Evolutionary conservation across 2,888 invertebrate species (phyloP).

Genomic region (Zelleria hepariella): DNA sequence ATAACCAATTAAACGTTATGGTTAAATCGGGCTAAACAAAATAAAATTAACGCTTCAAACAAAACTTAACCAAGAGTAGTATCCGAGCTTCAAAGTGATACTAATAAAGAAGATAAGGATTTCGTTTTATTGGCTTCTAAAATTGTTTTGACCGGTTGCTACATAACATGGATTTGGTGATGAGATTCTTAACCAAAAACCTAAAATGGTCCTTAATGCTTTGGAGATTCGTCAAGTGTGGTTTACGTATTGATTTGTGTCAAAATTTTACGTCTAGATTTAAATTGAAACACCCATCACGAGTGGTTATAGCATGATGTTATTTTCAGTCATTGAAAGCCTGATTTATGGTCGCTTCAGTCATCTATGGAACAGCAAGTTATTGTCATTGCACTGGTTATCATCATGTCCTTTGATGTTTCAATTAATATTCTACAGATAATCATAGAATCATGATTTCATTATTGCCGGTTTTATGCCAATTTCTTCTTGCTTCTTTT

Average conservation of each 20-base stretch:
- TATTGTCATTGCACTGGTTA: not conserved
- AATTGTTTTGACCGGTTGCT: conserved; percentile 35
- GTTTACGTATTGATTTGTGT: not conserved
- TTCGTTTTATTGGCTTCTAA: conserved; percentile 29
- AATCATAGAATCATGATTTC: not conserved
- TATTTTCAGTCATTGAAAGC: not conserved
- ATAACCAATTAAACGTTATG: not conserved
- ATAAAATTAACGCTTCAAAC: conserved; percentile 35
- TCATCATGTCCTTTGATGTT: not conserved
- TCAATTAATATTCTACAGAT: not conserved
- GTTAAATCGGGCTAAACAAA: conserved; percentile 29
- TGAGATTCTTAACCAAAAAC: conserved; percentile 12
- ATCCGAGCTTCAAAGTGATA: conserved; percentile 40
- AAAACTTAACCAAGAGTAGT: conserved; percentile 23
- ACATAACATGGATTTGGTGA: conserved; percentile 44
- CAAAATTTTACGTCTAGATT: not conserved
- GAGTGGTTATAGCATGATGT: not conserved
- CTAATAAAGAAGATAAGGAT: conserved; percentile 30
- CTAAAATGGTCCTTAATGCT: not conserved
- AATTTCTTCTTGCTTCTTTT: too few species aligned
- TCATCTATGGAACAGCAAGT: not conserved
- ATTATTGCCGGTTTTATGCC: not conserved
- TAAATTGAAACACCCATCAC: not conserved
- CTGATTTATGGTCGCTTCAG: too few species aligned
- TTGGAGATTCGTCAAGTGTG: conserved; percentile 1